Base-by-base conservation (phyloP, 2,797 vertebrate genomes). In the Hipposideros larvatus region DNA sequence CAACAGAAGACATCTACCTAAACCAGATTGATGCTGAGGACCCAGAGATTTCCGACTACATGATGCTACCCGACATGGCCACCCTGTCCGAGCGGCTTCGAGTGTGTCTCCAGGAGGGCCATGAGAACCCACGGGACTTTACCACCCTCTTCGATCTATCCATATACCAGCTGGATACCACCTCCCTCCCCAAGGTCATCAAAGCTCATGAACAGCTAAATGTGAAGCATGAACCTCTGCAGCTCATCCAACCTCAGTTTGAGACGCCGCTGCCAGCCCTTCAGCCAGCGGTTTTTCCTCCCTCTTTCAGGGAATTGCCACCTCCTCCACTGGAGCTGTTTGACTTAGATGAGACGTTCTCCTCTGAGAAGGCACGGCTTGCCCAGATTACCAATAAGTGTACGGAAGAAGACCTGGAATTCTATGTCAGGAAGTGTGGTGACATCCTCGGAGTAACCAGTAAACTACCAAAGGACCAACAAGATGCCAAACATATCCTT, bases 11-110 rank as follows among this genome's bases (percentile, higher is more conserved):
- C n/a, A n/a, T n/a, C n/a, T n/a, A n/a, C n/a, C n/a, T n/a, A n/a
- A n/a, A n/a, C n/a, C n/a, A n/a, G n/a, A n/a, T n/a, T n/a, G n/a
- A n/a, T n/a, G n/a, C n/a, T n/a, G n/a, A n/a, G n/a, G n/a, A n/a
- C n/a, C n/a, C n/a, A n/a, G n/a, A 99, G 99, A 99, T 99, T 97
- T 99, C 99, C 84, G 99, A 99, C 97, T 99, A 99, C 98, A 99
- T 98, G 94, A 99, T 99, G 99, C 98, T 99, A 93, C 99, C 99
- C 0, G 98, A 99, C 98, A 99, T 98, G 0, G 99, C 99, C 0
- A 98, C 98, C 0, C 98, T 99, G 75, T 99, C 99, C 0, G 99
- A 99, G 95, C 99, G 99, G 63, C 98, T 99, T 51, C 98, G 99
- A 75, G 99, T 99, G 65, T 99, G 99, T 97, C 98, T 99, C 94